Conservation (phyloP, 2,113 vertebrate genomes). For the Ardeotis arabs region DNA sequence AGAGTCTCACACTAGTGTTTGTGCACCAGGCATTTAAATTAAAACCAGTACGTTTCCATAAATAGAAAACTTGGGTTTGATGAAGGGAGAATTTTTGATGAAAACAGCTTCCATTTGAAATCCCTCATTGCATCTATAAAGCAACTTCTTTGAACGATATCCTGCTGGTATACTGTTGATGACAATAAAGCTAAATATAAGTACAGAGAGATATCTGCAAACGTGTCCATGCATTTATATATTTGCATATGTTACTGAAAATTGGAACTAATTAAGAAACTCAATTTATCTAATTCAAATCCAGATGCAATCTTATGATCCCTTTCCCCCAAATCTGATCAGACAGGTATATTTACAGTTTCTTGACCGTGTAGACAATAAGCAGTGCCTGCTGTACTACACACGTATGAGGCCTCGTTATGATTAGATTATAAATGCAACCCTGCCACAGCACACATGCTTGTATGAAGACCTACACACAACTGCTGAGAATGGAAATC, state of each 20-base stretch:
- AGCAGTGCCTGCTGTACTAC: background rate
- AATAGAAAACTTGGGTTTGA: slow-evolving; percentile 45
- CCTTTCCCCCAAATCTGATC: background rate
- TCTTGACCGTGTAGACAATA: background rate
- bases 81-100: slow-evolving; percentile 28
- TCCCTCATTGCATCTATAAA: slow-evolving; percentile 31
- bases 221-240: background rate
- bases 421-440: background rate
- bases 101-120: slow-evolving; percentile 21
- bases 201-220: background rate
- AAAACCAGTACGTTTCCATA: background rate
- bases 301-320: background rate
- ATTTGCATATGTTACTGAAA: background rate
- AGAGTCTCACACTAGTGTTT: background rate
- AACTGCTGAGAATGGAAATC: background rate
- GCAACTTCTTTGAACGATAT: slow-evolving; percentile 17
- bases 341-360: background rate
- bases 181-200: slow-evolving; percentile 29
- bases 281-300: background rate
- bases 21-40: slow-evolving; percentile 46
- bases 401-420: background rate
- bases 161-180: background rate
- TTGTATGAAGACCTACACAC: background rate
- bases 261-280: background rate
- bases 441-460: background rate